These are phyloP conservation scores for Poecilobothrus nobilitatus DNA, from an alignment of 2,888 invertebrate genomes.

Conservation along the genomic window DNA sequence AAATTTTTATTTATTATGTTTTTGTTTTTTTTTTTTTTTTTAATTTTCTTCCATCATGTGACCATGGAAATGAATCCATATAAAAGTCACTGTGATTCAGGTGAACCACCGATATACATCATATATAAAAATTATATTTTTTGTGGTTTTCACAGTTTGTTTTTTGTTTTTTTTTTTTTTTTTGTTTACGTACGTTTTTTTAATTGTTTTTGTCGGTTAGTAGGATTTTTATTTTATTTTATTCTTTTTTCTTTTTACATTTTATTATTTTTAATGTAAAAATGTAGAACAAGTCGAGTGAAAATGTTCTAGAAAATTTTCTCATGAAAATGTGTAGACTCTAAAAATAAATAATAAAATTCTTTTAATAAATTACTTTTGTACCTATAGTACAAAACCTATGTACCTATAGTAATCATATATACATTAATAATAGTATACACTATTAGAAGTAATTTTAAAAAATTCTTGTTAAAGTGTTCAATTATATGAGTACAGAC, in stretches of 20 bases:
- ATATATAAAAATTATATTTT: neutral
- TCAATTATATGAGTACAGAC: too few relatives aligned
- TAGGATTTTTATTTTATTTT: neutral
- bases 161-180: too few relatives aligned
- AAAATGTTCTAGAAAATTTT: slow-evolving; percentile 1
- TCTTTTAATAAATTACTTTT: too few relatives aligned
- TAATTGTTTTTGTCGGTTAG: slow-evolving; percentile 1
- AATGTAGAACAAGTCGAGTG: neutral
- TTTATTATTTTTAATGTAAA: neutral
- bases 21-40: neutral
- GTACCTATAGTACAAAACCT: too few relatives aligned
- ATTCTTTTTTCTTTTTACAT: neutral
- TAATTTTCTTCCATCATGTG: neutral
- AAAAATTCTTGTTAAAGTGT: too few relatives aligned
- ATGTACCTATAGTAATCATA: too few relatives aligned
- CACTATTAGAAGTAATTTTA: too few relatives aligned
- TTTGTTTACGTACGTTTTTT: neutral
- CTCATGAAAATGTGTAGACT: neutral
- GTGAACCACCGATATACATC: neutral
- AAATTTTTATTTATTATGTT: neutral
- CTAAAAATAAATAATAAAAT: too few relatives aligned
- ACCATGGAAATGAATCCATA: slow-evolving; percentile 1
- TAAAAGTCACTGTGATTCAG: neutral
- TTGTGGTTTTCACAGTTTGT: neutral
- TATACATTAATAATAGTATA: too few relatives aligned